phyloP scores from a whole-genome alignment of 1,140 invertebrate genomes.

The Bradynema listronoti region DNA sequence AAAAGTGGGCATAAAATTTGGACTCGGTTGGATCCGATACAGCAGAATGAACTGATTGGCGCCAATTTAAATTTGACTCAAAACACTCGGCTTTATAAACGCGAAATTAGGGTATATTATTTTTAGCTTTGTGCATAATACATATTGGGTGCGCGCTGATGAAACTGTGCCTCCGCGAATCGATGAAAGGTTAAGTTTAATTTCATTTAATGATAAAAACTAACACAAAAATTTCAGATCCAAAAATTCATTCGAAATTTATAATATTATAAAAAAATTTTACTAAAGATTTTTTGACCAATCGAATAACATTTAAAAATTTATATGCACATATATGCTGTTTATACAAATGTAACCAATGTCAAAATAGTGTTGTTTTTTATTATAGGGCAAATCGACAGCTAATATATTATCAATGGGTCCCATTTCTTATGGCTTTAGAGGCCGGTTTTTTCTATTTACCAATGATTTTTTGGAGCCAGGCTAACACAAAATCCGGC shows the following conservation, averaged over 20 bases:
- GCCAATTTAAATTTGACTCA: too few relatives aligned
- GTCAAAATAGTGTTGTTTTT: neutral
- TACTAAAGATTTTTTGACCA: neutral
- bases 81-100: too few relatives aligned
- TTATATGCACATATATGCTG: too few relatives aligned
- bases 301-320: too few relatives aligned
- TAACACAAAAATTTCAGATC: too few relatives aligned
- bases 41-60: too few relatives aligned
- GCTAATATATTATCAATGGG: conserved; percentile 61
- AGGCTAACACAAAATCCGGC: conserved; percentile 39
- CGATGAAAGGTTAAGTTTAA: conserved; percentile 25
- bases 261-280: conserved; percentile 14
- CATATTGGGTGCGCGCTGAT: conserved; percentile 52
- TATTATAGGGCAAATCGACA: conserved; percentile 43
- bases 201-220: neutral
- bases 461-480: conserved; percentile 60
- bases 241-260: too few relatives aligned
- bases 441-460: conserved; percentile 63
- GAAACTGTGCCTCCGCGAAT: conserved; percentile 43
- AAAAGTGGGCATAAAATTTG: too few relatives aligned
- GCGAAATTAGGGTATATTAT: too few relatives aligned
- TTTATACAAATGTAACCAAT: too few relatives aligned
- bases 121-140: conserved; percentile 57
- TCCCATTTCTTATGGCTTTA: conserved; percentile 59
- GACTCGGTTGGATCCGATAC: too few relatives aligned